phyloP scores from a whole-genome alignment of 1,140 invertebrate genomes.

The Tetramorium parvispinum region DNA sequence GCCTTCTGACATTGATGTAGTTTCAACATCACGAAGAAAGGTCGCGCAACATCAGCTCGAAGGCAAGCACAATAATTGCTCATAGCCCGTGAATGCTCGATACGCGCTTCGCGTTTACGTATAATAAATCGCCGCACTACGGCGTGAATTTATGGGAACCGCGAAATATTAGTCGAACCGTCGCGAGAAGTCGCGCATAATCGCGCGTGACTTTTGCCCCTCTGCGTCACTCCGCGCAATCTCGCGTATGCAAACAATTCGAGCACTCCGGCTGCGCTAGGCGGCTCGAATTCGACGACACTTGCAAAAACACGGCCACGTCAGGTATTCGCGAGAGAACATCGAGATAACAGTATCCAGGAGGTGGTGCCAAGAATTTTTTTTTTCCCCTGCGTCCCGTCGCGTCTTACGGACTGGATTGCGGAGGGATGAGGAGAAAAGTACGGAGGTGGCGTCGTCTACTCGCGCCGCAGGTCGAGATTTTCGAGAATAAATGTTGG shows the following conservation, averaged over 20 bases:
- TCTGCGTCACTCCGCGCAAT: neutral
- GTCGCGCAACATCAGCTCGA: slow-evolving; percentile 22
- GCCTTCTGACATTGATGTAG: slow-evolving; percentile 23
- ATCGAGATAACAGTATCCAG: slow-evolving; percentile 42
- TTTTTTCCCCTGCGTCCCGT: neutral
- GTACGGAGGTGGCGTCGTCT: neutral
- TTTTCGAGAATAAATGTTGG: slow-evolving; percentile 45
- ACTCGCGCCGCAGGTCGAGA: neutral
- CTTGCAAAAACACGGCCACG: neutral
- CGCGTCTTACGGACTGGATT: neutral
- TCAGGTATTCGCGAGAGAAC: slow-evolving; percentile 12
- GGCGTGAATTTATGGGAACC: neutral
- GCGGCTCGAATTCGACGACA: neutral
- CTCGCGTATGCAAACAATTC: slow-evolving; percentile 6
- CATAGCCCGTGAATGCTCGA: slow-evolving; percentile 66
- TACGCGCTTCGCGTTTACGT: slow-evolving; percentile 26
- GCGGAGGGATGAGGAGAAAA: slow-evolving; percentile 18
- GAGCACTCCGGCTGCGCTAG: neutral
- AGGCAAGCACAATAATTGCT: slow-evolving; percentile 62
- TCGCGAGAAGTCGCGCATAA: slow-evolving; percentile 11
- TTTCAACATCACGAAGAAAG: slow-evolving; percentile 47
- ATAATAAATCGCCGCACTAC: slow-evolving; percentile 4
- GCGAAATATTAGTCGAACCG: slow-evolving; percentile 24
- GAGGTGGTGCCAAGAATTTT: slow-evolving; percentile 45
- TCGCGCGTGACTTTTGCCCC: neutral